Evolutionary conservation across 2,888 invertebrate genomes (phyloP).

Genomic region (Lasiommata megera): DNA sequence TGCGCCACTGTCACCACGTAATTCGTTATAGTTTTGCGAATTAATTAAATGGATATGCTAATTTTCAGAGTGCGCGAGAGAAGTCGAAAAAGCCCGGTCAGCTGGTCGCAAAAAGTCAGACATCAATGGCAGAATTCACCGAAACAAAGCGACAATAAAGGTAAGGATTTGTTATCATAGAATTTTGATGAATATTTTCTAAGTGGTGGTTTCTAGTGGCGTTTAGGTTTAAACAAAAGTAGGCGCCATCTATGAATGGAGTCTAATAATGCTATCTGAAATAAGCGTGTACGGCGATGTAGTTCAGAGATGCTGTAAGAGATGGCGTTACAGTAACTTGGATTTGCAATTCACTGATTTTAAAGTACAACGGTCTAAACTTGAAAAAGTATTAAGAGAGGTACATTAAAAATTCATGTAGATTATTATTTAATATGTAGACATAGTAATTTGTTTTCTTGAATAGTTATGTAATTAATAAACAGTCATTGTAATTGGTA

Average conservation of each 20-base stretch:
- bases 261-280: neutral
- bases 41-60: slow-evolving; percentile 44
- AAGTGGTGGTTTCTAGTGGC: no score
- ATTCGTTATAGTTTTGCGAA: neutral
- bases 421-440: no score
- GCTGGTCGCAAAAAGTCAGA: slow-evolving; percentile 84
- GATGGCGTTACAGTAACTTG: slow-evolving; percentile 15
- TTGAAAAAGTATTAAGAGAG: no score
- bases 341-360: neutral
- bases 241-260: slow-evolving; percentile 53
- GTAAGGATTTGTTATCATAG: slow-evolving; percentile 40
- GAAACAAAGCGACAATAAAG: slow-evolving; percentile 56
- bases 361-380: no score
- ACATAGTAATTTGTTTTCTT: neutral
- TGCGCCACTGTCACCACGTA: slow-evolving; percentile 28
- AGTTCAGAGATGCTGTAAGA: neutral
- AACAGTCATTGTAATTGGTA: neutral
- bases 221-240: no score
- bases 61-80: slow-evolving; percentile 78
- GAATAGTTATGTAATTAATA: neutral
- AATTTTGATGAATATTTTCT: no score
- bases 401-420: no score
- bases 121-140: slow-evolving; percentile 83
- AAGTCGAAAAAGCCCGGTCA: slow-evolving; percentile 77
- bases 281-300: no score